Conservation (phyloP, 2,888 invertebrate genomes). For the Hemaris fuciformis region DNA sequence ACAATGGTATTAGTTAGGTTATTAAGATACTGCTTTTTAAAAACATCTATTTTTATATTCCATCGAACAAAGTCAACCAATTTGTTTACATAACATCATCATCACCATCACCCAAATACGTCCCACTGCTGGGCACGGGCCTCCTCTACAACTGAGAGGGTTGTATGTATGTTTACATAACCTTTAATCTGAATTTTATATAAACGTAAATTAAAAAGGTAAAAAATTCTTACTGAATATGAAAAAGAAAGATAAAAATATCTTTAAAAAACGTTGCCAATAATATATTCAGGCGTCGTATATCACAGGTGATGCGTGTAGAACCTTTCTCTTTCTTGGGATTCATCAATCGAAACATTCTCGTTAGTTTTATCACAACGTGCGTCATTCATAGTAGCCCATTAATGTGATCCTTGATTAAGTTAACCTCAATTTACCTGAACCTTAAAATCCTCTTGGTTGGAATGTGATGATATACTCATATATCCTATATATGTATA, state of each 20-base stretch:
- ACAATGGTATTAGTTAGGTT: no score
- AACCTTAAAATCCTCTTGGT: not conserved
- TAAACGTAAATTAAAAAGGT: no score
- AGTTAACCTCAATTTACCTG: not conserved
- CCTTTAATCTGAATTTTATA: no score
- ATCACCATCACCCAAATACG: no score
- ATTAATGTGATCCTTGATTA: slow-evolving; percentile 6
- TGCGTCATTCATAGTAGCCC: slow-evolving; percentile 2
- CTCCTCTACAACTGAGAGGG: no score
- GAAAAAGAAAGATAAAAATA: not conserved
- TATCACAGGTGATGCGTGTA: not conserved
- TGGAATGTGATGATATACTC: not conserved
- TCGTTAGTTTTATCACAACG: slow-evolving; percentile 1
- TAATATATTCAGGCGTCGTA: not conserved
- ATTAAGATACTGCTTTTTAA: no score
- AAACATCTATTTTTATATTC: no score
- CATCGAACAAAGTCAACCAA: no score
- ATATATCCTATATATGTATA: no score
- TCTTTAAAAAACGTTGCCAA: not conserved
- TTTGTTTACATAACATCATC: no score
- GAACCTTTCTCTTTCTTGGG: not conserved
- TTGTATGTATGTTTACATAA: no score
- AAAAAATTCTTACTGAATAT: not conserved
- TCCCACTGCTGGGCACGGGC: no score
- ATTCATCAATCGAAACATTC: not conserved